Conservation (phyloP, 2,113 vertebrate genomes). For the Hiodon alosoides region DNA sequence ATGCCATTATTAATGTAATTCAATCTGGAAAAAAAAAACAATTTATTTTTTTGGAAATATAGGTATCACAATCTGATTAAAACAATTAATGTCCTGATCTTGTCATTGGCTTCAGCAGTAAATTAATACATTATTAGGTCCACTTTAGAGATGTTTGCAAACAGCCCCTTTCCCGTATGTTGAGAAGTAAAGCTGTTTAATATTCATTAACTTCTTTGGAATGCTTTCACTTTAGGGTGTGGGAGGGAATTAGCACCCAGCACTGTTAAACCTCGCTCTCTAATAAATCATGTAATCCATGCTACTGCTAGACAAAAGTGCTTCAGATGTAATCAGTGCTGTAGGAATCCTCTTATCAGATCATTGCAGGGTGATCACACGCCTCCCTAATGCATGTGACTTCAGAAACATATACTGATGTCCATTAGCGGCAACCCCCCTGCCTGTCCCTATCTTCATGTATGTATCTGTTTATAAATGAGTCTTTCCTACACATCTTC, state of each 20-base stretch:
- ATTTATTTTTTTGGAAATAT: too few relatives aligned
- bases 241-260: slow-evolving; percentile 49
- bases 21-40: too few relatives aligned
- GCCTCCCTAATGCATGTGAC: background rate
- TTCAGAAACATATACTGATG: slow-evolving; percentile 28
- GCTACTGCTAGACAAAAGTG: slow-evolving; percentile 64
- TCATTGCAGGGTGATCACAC: slow-evolving; percentile 52
- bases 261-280: slow-evolving; percentile 37
- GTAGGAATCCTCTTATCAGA: slow-evolving; percentile 57
- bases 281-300: slow-evolving; percentile 66
- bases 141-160: background rate
- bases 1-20: too few relatives aligned
- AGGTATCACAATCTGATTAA: too few relatives aligned
- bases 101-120: too few relatives aligned
- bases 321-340: slow-evolving; percentile 60
- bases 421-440: slow-evolving; percentile 20
- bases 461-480: slow-evolving; percentile 33
- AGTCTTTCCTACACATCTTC: slow-evolving; percentile 31
- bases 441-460: slow-evolving; percentile 27
- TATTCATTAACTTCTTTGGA: slow-evolving; percentile 45
- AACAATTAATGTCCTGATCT: background rate
- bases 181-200: slow-evolving; percentile 27
- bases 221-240: slow-evolving; percentile 37
- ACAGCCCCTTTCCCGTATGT: slow-evolving; percentile 17
- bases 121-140: too few relatives aligned